phyloP scores from a whole-genome alignment of 2,888 invertebrate species.

The Gnatocerus cornutus region DNA sequence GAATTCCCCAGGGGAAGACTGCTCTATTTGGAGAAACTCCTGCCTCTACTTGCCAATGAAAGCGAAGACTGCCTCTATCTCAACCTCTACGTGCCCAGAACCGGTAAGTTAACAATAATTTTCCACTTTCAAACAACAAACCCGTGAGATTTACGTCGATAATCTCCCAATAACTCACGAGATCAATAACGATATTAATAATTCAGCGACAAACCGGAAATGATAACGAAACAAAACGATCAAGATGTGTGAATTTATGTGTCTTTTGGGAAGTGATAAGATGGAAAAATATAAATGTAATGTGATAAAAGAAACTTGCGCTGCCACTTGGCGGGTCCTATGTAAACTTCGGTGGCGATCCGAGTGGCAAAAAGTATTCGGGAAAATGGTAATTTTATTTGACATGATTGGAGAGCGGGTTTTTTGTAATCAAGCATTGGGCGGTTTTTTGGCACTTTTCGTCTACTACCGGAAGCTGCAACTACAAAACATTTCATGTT shows the following conservation, averaged over 20 bases:
- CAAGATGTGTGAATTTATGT: not conserved
- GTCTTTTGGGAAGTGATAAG: not conserved
- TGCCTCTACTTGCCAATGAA: conserved; percentile 91
- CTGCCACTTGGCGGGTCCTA: conserved; percentile 14
- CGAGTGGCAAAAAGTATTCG: not conserved
- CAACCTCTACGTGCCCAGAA: conserved; percentile 95
- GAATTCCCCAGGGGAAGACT: conserved; percentile 88
- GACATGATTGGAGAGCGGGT: too few species aligned
- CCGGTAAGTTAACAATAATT: conserved; percentile 72
- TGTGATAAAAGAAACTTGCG: conserved; percentile 28
- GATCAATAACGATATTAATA: conserved; percentile 1
- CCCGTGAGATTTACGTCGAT: conserved; percentile 1
- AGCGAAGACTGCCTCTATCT: conserved; percentile 98
- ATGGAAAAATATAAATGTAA: conserved; percentile 29
- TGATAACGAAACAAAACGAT: not conserved
- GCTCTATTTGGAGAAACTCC: conserved; percentile 87
- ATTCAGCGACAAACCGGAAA: not conserved
- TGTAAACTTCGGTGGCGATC: conserved; percentile 18
- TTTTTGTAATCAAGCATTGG: too few species aligned
- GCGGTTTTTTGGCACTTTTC: not conserved
- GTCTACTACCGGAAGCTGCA: not conserved
- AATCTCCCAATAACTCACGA: not conserved
- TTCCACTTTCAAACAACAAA: not conserved
- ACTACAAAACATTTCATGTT: conserved; percentile 1
- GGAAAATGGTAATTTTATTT: too few species aligned